Evolutionary conservation across 2,888 invertebrate species (phyloP), one percentile per base, ranked within the genome.

Genomic region (Mayetiola destructor): DNA sequence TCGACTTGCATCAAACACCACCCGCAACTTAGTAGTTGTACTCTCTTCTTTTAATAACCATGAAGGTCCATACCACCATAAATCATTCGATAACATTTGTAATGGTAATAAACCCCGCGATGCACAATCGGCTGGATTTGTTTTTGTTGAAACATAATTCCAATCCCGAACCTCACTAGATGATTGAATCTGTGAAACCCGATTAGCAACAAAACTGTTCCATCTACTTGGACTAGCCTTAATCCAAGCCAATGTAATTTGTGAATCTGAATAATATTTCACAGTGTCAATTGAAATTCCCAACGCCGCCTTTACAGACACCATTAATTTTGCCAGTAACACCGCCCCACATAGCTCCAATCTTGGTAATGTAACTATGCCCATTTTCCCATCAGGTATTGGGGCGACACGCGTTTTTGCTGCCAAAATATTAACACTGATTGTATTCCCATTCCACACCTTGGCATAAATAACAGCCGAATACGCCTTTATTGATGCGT

Each of bases 211-310:
- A 18, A 27, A 56, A 2, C 10, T 6, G 27, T 40, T 40, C 56
- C 56, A 56, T 18, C 21, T 9, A 2, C 20, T 37, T 2, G 56
- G 20, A 20, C 40, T 23, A 2, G 36, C 16, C 3, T 18, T 27
- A 16, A 67, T 55, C 66, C 67, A 68, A 32, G 61, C 59, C 1
- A 66, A 56, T 1, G 64, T 63, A 9, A 66, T 64, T 21, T 62
- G 62, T 0, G 66, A 67, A 57, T 68, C 67, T 3, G 64, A 60
- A 63, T 63, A 65, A 21, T 40, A 40, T 21, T 40, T 2, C 3
- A 21, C 12, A 12, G 10, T 14, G 6, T 10, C 4, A 8, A 40
- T 40, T 2, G 21, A 4, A 2, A 40, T 10, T 6, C n/a, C 10
- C 3, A 21, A 21, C 12, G 40, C 21, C 10, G 20, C 23, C 3